Evolutionary conservation across 2,888 invertebrate genomes (phyloP).

Genomic region (Acanthosepion lycidas): DNA sequence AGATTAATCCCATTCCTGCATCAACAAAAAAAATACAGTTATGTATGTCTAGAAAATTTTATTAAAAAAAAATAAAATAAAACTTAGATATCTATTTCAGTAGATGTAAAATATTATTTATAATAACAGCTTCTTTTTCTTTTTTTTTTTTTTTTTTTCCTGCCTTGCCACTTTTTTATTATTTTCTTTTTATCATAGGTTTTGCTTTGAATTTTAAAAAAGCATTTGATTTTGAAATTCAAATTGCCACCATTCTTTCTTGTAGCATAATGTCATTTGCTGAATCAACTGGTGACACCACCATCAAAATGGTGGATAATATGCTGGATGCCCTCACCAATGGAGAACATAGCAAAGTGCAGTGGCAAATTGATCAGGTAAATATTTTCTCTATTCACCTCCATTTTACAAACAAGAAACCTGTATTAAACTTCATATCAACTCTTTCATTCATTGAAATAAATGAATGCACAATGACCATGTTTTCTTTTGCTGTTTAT

Average conservation of each 20-base stretch:
- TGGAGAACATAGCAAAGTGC: slow-evolving; percentile 87
- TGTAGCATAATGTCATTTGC: slow-evolving; percentile 84
- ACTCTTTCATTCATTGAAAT: too few relatives aligned
- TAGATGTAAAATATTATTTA: too few relatives aligned
- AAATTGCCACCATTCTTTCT: slow-evolving; percentile 51
- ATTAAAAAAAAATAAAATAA: too few relatives aligned
- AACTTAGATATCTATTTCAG: too few relatives aligned
- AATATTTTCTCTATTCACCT: background rate
- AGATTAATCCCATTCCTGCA: too few relatives aligned
- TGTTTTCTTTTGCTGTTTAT: too few relatives aligned
- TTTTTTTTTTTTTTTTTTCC: too few relatives aligned
- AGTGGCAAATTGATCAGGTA: slow-evolving; percentile 82
- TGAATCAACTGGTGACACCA: slow-evolving; percentile 84
- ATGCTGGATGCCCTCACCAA: slow-evolving; percentile 87
- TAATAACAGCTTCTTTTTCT: too few relatives aligned
- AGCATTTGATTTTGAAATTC: background rate
- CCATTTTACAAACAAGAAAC: background rate
- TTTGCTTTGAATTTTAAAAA: background rate
- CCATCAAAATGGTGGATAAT: slow-evolving; percentile 85
- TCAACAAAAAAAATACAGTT: too few relatives aligned
- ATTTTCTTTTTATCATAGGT: background rate
- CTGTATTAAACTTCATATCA: too few relatives aligned
- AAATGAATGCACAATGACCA: too few relatives aligned
- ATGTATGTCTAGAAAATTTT: too few relatives aligned
- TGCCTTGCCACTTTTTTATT: background rate